A percentile compares a stretch with the other conserved stretches of the same genome.
These are phyloP conservation scores for Ichneumoninae sp. DNA, from an alignment of 2,888 invertebrate species.

Conservation along the genomic window DNA sequence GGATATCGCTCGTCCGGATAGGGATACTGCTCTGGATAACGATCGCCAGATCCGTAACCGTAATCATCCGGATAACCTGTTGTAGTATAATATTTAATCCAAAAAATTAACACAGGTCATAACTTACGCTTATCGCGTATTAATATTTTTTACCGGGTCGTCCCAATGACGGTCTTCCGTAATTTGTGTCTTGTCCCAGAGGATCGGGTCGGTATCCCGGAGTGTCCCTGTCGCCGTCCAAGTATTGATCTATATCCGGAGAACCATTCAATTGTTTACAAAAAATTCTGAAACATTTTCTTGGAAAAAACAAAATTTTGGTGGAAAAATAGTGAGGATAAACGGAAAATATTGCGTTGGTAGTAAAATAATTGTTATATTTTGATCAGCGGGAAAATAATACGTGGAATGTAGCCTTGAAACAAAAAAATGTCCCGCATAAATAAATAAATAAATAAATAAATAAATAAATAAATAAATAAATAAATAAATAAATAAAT, in stretches of 20 bases:
- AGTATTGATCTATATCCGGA: constrained; percentile 80
- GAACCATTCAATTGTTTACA: background rate
- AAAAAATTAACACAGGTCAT: background rate
- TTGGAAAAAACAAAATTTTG: background rate
- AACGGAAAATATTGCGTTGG: too few species aligned
- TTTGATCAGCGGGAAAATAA: too few species aligned
- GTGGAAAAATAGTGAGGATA: too few species aligned
- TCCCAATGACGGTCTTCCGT: constrained; percentile 83
- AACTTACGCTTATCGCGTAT: background rate
- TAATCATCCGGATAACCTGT: constrained; percentile 80
- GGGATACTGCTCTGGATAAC: constrained; percentile 71
- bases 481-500: too few species aligned
- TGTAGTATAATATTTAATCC: background rate
- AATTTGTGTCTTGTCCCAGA: constrained; percentile 85
- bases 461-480: too few species aligned
- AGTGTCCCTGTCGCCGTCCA: constrained; percentile 82
- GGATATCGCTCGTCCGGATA: constrained; percentile 76
- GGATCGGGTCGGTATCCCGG: constrained; percentile 84
- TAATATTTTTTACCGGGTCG: constrained; percentile 77
- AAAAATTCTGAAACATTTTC: too few species aligned
- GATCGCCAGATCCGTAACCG: constrained; percentile 73
- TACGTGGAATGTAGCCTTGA: background rate
- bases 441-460: background rate
- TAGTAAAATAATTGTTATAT: too few species aligned
- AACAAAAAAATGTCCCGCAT: too few species aligned